Evolutionary conservation across 2,888 invertebrate species (phyloP), one percentile per base, ranked within the genome.

Genomic region (Blomia tropicalis): DNA sequence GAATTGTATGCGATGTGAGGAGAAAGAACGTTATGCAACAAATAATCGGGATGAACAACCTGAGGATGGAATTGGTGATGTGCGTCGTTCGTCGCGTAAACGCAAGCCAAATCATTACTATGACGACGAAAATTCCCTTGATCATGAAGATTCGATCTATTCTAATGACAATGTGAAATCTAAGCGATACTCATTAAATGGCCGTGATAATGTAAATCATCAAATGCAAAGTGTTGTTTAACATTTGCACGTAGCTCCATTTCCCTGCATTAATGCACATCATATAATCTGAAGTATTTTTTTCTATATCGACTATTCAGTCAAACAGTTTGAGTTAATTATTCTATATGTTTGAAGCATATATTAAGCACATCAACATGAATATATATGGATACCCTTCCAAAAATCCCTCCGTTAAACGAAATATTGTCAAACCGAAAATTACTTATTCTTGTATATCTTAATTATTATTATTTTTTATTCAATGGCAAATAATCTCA

Each of bases 31-130:
- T 32, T 56, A 30, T 31, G 23, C 22, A 11, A 14, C 22, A 7
- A 27, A 7, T 11, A 11, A 31, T 11, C 25, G 14, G 22, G 17
- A 47, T 47, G 22, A 47, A 19, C 22, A 31, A 14, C 51, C 51
- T 2, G 51, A 51, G 14, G 22, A 51, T 51, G 29, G 22, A n/a
- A 30, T 17, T 29, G 29, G 17, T 29, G 56, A 56, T 27, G 11
- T 56, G 11, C 29, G 56, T 3, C 56, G 56, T 19, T 56, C 56
- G 2, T 14, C 17, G 11, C 56, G 56, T 3, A 56, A 56, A 25
- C 56, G 56, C 32, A 31, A 36, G 23, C 56, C 56, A 4, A 56
- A 56, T 36, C 56, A 56, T 56, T 56, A 56, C 56, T 29, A 32
- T 56, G 56, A 56, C 11, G 22, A 27, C 19, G 29, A 29, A 22